Base-by-base conservation (phyloP, 2,797 vertebrate species). In the Cossypha caffra region DNA sequence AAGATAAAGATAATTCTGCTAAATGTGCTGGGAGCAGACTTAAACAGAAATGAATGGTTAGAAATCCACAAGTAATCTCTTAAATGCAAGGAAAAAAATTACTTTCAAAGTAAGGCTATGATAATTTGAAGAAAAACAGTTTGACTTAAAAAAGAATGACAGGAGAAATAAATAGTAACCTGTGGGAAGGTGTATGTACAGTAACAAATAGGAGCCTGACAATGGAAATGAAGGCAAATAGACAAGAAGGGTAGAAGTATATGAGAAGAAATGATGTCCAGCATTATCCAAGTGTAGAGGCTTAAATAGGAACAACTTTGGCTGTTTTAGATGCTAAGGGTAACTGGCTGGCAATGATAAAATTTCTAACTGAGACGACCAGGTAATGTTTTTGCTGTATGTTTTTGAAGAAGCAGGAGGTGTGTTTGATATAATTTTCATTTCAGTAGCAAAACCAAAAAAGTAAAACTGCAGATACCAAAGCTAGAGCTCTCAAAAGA, bases 1-100 rank as follows among this genome's bases (percentile, higher is more conserved):
- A 88, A 91, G 86, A 67, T 80, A n/a, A 80, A 87, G 83, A 48
- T 91, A 90, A 78, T 83, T 80, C 66, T 75, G 47, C 43, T 93
- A 62, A 59, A 55, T 69, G 7, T 76, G 43, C 66, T 81, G 61
- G 48, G 40, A 96, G 78, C 78, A 78, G 79, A 84, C 55, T 63
- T 92, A 77, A 83, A 77, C 10, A n/a, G 88, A 89, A 92, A 85
- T 71, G 52, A 88, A 72, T 40, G 35, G 33, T 74, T 77, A 59
- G 76, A 77, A 83, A 82, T 73, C 67, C 48, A 62, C 72, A 0
- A 84, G 43, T 51, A 58, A 73, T 55, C 68, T 83, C 17, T 57
- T 83, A 91, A 84, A 79, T 59, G 37, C 24, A 55, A 86, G 50
- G 16, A 9, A 63, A 83, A 51, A 51, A 48, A 6, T 16, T 25